Base-by-base conservation (phyloP, 2,797 vertebrate species). In the Otolemur crassicaudatus region DNA sequence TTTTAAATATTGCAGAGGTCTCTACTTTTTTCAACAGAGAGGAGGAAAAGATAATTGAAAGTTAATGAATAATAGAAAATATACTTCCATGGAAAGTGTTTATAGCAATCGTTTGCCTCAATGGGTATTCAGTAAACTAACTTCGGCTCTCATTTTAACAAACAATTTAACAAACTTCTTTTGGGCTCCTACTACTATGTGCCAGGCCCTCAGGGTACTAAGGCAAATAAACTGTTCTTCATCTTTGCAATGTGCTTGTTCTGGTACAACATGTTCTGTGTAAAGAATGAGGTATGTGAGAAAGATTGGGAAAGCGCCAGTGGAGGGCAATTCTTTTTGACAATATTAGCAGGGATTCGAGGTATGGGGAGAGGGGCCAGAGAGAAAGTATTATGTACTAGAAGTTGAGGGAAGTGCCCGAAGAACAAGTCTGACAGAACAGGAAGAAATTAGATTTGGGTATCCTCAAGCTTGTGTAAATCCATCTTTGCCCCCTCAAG, bases 21-120 rank as follows among this genome's bases (percentile, higher is more conserved):
- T 94, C 81, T 87, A 96, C 76, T 97, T 95, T 97, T 93, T 60
- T 94, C 49, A 83, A 65, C 65, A 93, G 75, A 95, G 46, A 65
- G 37, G 2, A 90, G 12, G 29, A 46, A 67, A 91, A 94, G 70
- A 96, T 96, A 96, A 93, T 96, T 96, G 76, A 93, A 96, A 97
- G 75, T 97, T 96, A 96, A 97, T 96, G 67, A 96, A 92, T 94
- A 92, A 89, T 90, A 92, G 72, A 96, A 93, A 93, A 49, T 82
- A 81, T 80, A 90, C 72, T 17, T 94, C 63, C 17, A 53, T 90
- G 46, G 12, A 90, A 56, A 87, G 63, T 72, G 12, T 88, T 97
- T 93, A 70, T 29, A 81, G 23, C 13, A 60, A 75, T 91, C 80
- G 31, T 92, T 94, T 88, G 19, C 43, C 31, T 96, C 31, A 83